Conservation (phyloP, 2,888 invertebrate genomes). For the Carabus problematicus region DNA sequence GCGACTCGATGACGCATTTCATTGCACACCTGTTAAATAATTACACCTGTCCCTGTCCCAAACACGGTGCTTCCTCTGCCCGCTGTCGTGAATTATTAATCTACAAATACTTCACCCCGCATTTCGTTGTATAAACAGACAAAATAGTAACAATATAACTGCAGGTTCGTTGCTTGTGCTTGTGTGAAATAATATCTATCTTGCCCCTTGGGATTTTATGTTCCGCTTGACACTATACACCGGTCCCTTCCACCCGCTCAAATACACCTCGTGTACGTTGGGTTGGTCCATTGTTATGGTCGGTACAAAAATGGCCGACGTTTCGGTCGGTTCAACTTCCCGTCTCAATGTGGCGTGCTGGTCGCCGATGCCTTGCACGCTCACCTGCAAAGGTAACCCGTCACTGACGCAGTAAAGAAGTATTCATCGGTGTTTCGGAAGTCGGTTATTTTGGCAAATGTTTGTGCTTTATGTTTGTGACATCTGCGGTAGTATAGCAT, state of each 20-base stretch:
- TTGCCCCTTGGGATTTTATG: too few relatives aligned
- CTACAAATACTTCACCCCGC: background rate
- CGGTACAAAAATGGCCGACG: conserved; percentile 28
- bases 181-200: background rate
- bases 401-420: conserved; percentile 44
- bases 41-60: conserved; percentile 24
- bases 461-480: conserved; percentile 51
- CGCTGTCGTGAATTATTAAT: conserved; percentile 10
- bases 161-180: background rate
- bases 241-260: too few relatives aligned
- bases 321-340: conserved; percentile 57
- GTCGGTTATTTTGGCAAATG: conserved; percentile 55
- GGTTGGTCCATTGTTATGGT: conserved; percentile 20
- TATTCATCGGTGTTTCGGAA: conserved; percentile 58
- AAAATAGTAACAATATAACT: conserved; percentile 5
- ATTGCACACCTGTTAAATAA: conserved; percentile 22
- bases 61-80: conserved; percentile 3
- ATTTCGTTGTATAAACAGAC: background rate
- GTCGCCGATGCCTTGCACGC: conserved; percentile 54
- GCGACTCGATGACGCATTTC: conserved; percentile 16
- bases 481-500: too few relatives aligned
- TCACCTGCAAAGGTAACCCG: conserved; percentile 48
- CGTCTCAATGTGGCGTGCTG: conserved; percentile 55
- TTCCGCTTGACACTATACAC: too few relatives aligned
- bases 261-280: too few relatives aligned